Base-by-base conservation (phyloP, 2,797 vertebrate genomes). In the Leptoclinus maculatus region DNA sequence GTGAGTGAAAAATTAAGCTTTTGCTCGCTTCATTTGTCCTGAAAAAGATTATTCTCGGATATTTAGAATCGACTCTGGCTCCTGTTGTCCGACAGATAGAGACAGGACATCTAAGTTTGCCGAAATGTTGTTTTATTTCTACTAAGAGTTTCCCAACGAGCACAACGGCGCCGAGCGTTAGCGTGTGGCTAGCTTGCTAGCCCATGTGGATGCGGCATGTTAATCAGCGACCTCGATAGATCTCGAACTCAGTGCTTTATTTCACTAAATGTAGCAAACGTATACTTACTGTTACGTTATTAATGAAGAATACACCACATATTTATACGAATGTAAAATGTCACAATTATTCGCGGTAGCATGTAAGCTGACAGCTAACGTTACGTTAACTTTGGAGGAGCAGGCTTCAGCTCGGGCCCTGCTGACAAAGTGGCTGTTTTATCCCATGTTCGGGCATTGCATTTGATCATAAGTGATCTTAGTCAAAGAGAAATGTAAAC, bases 121-220 rank as follows among this genome's bases (percentile, higher is more conserved):
- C 2, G 0, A 16, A 66, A 56, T 54, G 5, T 21, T 11, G 5
- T 2, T 83, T 80, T 84, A 87, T 87, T 84, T 25, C 5, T 57
- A 2, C 6, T 2, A 5, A 86, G 43, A 51, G 39, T 74, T 41
- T 1, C 29, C 36, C 36, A 10, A 7, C 39, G 66, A 29, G 11
- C 25, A 58, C 67, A 73, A 38, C 77, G 49, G 32, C 74, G 58
- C 72, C 9, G 51, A 60, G 78, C 65, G 23, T 71, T 93, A 93
- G 90, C 92, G 78, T 89, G 67, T 64, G 19, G 84, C 80, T 91
- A 89, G 10, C 64, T 2, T 7, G 38, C 13, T 91, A 90, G 87
- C 90, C 83, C 93, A 82, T 92, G 93, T 91, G 88, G 87, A 90
- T 76, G 76, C 80, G 76, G 88, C 88, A 72, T 77, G 90, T 79